Percentiles rank a stretch among this genome's conserved stretches.
Evolutionary conservation across 2,113 vertebrate species (phyloP).

Genomic region (Ivindomyrus marchei): DNA sequence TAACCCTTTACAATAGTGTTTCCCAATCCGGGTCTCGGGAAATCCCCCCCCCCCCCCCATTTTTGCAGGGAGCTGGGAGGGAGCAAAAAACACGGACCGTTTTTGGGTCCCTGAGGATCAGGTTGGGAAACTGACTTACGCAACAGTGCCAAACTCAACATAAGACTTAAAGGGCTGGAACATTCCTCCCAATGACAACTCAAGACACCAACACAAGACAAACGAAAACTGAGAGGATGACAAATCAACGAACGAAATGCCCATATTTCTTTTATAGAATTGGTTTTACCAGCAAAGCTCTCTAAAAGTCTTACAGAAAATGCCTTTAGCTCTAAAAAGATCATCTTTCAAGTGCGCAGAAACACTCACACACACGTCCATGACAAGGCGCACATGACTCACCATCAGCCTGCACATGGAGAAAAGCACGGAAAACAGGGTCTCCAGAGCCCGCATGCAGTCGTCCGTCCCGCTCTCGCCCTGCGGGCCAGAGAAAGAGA

Average conservation of each 20-base stretch:
- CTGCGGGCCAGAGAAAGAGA: slow-evolving; percentile 50
- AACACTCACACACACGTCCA: slow-evolving; percentile 18
- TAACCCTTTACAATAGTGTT: neutral
- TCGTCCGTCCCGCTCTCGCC: slow-evolving; percentile 85
- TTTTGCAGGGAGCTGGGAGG: neutral
- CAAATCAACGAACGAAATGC: neutral
- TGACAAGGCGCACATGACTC: slow-evolving; percentile 48
- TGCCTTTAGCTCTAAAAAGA: neutral
- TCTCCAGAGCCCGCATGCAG: slow-evolving; percentile 87
- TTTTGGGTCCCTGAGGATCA: neutral
- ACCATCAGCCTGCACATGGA: slow-evolving; percentile 97
- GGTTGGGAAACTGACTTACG: neutral
- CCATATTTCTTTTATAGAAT: neutral
- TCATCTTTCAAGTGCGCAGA: neutral
- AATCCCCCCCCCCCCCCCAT: neutral
- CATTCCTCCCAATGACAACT: neutral
- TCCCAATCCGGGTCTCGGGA: neutral
- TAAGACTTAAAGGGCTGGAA: neutral
- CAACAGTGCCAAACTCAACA: neutral
- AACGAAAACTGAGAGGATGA: neutral
- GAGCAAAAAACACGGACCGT: neutral
- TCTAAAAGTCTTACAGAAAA: neutral
- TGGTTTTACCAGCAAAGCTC: neutral
- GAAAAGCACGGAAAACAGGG: slow-evolving; percentile 88
- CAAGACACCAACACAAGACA: too few species aligned